Base-by-base conservation (phyloP, 1,140 invertebrate species). In the Conopomorpha cramerella region DNA sequence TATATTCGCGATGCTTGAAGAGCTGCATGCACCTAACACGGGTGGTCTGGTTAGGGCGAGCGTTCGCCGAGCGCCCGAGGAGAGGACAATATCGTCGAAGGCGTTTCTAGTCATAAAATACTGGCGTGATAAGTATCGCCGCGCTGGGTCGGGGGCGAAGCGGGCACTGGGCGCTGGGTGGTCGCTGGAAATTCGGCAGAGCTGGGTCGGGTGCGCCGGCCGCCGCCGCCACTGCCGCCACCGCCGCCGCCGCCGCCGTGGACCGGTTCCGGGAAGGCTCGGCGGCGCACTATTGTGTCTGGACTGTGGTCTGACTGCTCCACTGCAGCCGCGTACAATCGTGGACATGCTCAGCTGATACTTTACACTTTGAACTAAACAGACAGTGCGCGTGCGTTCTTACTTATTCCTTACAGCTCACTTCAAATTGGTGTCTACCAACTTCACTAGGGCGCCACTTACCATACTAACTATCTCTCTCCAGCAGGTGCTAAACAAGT, bases 171-270 rank as follows among this genome's bases (percentile, higher is more conserved):
- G 43, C 47, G 51, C 48, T 64, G 67, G 67, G 67, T 72, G 60
- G 66, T 67, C 62, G 61, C 46, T 53, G 64, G 38, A 67, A 72
- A 56, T 66, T 71, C 60, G 65, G 67, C 63, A 44, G 62, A 59
- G 60, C 55, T 50, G n/a, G n/a, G n/a, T n/a, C n/a, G n/a, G n/a
- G n/a, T n/a, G n/a, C n/a, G n/a, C n/a, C n/a, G n/a, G n/a, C n/a
- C n/a, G n/a, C n/a, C n/a, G n/a, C n/a, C n/a, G n/a, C n/a, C n/a
- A n/a, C n/a, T n/a, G n/a, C n/a, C n/a, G n/a, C n/a, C n/a, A n/a
- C n/a, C n/a, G n/a, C n/a, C n/a, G n/a, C n/a, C n/a, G n/a, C n/a
- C n/a, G 25, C 55, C 59, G 62, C 47, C 53, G 55, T 45, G 44
- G 50, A 71, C 64, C 63, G 63, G 66, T 71, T 68, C 65, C 45